Conservation (phyloP, 2,113 vertebrate genomes). For the Percina caprodes region DNA sequence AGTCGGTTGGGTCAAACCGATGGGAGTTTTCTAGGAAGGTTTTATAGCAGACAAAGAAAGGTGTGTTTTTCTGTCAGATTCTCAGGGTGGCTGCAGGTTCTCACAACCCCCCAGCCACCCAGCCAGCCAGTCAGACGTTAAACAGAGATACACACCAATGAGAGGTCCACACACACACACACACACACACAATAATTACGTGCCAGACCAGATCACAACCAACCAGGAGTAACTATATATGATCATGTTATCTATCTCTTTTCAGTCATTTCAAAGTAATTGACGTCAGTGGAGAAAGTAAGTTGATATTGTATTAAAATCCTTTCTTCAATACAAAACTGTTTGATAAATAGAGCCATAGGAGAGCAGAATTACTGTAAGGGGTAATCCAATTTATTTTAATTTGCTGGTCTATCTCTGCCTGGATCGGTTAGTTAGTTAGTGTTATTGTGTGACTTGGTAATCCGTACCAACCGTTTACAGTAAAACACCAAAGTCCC, state of each 20-base stretch:
- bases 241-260: neutral
- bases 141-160: slow-evolving; percentile 58
- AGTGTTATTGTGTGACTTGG: too few species aligned
- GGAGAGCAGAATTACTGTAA: neutral
- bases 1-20: slow-evolving; percentile 32
- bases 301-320: neutral
- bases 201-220: slow-evolving; percentile 32
- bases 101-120: slow-evolving; percentile 34
- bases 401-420: too few species aligned
- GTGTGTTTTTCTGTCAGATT: slow-evolving; percentile 51
- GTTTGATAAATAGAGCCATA: neutral
- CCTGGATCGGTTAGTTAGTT: too few species aligned
- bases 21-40: slow-evolving; percentile 18
- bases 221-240: neutral
- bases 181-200: slow-evolving; percentile 62
- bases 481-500: too few species aligned
- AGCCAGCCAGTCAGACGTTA: slow-evolving; percentile 60
- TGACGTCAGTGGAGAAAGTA: neutral
- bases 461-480: too few species aligned
- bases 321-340: neutral
- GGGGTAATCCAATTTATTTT: too few species aligned
- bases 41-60: slow-evolving; percentile 50
- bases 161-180: slow-evolving; percentile 28
- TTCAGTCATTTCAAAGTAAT: neutral
- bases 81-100: slow-evolving; percentile 46